Conservation (phyloP, 1,140 invertebrate genomes). For the Neotoxoptera formosana region DNA sequence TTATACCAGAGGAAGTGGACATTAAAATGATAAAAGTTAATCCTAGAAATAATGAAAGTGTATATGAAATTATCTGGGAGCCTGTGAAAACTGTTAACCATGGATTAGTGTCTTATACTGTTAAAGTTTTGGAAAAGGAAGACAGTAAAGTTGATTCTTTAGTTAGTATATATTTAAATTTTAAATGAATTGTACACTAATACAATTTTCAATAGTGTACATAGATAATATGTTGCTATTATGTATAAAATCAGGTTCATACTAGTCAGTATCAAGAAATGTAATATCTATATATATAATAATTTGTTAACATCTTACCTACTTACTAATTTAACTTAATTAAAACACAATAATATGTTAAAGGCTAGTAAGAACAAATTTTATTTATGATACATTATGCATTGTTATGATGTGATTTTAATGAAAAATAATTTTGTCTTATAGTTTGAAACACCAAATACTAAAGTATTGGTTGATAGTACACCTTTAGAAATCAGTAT, state of each 20-base stretch:
- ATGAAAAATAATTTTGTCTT: not conserved
- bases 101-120: slow-evolving; percentile 83
- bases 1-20: slow-evolving; percentile 75
- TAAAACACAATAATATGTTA: too few species aligned
- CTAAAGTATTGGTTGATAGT: slow-evolving; percentile 61
- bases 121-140: slow-evolving; percentile 69
- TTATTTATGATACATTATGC: not conserved
- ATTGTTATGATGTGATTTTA: not conserved
- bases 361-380: not conserved
- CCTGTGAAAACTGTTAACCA: slow-evolving; percentile 77
- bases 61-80: slow-evolving; percentile 73
- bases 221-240: not conserved
- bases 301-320: too few species aligned
- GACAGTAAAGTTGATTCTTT: slow-evolving; percentile 60
- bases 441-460: slow-evolving; percentile 49
- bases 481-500: slow-evolving; percentile 75
- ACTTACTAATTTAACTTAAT: too few species aligned
- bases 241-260: too few species aligned
- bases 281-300: not conserved
- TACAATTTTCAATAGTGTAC: not conserved
- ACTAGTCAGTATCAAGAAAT: too few species aligned
- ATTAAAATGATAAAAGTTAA: slow-evolving; percentile 70
- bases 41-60: slow-evolving; percentile 64
- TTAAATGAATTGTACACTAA: not conserved
- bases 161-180: slow-evolving; percentile 60